phyloP scores from a whole-genome alignment of 35 echinoderm and acorn worm genomes.

The Patiria miniata region DNA sequence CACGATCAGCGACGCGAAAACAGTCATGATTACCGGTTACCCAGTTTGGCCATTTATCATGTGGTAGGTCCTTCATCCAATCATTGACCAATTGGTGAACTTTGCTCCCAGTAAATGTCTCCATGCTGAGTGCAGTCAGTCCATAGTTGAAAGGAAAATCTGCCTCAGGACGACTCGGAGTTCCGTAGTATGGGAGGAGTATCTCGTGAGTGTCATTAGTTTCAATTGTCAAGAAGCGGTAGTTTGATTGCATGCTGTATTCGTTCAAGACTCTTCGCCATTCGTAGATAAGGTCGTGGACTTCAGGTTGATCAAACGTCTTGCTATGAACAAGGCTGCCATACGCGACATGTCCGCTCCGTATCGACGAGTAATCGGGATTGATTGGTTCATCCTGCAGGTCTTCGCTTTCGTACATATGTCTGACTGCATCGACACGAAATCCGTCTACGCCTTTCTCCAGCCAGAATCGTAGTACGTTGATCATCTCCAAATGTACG shows the following conservation, averaged over 20 bases:
- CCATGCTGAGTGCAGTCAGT: constrained; percentile 52
- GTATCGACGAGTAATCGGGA: constrained; percentile 63
- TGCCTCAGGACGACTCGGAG: constrained; percentile 71
- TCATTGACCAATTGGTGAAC: constrained; percentile 60
- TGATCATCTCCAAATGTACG: constrained; percentile 55
- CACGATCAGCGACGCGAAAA: constrained; percentile 53
- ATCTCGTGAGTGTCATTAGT: constrained; percentile 58
- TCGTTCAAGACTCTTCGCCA: constrained; percentile 71
- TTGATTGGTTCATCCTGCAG: constrained; percentile 69
- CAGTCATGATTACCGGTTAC: constrained; percentile 94
- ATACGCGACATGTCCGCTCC: constrained; percentile 45
- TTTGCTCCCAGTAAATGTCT: constrained; percentile 54
- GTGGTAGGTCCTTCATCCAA: constrained; percentile 48
- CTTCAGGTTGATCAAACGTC: constrained; percentile 64
- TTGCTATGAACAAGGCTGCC: constrained; percentile 73
- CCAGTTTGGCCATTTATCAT: constrained; percentile 88
- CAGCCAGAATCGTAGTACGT: constrained; percentile 76
- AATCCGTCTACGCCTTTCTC: constrained; percentile 80
- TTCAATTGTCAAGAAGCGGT: constrained; percentile 85
- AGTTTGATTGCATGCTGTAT: constrained; percentile 53
- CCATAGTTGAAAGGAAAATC: constrained; percentile 93
- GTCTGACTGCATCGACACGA: constrained; percentile 78
- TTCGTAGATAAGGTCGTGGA: constrained; percentile 55
- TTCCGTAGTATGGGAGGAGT: constrained; percentile 79
- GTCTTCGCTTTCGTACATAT: constrained; percentile 66